Percentiles rank a stretch among this genome's conserved stretches.
phyloP scores from a whole-genome alignment of 2,113 vertebrate genomes.

The Balaenoptera acutorostrata region DNA sequence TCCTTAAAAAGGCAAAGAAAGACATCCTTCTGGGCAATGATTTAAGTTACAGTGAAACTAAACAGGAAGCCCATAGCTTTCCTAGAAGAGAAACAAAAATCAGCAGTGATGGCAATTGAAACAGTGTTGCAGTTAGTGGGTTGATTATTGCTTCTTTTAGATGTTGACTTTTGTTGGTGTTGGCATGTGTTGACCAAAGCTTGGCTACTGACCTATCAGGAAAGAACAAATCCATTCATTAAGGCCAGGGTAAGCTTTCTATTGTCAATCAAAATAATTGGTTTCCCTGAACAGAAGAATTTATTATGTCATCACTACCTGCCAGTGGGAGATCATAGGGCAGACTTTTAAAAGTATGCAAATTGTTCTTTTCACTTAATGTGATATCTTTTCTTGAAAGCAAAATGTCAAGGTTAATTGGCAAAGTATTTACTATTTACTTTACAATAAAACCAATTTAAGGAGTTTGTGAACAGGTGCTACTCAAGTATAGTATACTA shows the following conservation, averaged over 20 bases:
- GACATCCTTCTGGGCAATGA: neutral
- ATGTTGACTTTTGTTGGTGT: neutral
- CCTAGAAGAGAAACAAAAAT: neutral
- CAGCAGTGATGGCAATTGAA: neutral
- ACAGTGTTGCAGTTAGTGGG: neutral
- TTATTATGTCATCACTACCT: neutral
- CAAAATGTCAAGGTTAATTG: neutral
- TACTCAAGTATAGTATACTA: neutral
- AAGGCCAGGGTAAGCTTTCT: neutral
- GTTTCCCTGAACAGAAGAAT: neutral
- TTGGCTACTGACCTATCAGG: neutral
- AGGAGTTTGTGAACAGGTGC: neutral
- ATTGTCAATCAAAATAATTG: neutral
- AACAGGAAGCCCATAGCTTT: neutral
- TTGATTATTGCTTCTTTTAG: neutral
- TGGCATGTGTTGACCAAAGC: neutral
- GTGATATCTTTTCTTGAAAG: neutral
- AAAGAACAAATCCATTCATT: neutral
- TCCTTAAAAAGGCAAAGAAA: neutral
- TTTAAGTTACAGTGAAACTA: neutral
- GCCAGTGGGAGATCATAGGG: neutral
- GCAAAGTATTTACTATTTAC: neutral
- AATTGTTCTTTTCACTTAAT: neutral
- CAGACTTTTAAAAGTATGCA: neutral
- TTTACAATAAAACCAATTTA: neutral